Conservation (phyloP, 1,140 invertebrate species). For the Caenorhabditis latens region DNA sequence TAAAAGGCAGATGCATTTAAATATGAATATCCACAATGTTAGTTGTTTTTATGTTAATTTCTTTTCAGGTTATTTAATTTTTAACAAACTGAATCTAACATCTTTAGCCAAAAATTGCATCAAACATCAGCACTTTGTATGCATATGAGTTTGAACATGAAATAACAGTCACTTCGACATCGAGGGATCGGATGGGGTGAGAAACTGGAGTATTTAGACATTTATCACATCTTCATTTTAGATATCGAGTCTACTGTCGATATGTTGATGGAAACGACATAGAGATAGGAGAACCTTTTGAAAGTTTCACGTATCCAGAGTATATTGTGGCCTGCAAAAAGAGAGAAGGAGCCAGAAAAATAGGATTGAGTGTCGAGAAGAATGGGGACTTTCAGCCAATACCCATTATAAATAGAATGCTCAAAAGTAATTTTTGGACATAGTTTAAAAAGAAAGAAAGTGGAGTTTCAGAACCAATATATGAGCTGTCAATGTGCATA, state of each 20-base stretch:
- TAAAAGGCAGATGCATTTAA: neutral
- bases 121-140: neutral
- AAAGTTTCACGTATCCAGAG: slow-evolving; percentile 12
- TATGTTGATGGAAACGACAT: neutral
- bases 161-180: neutral
- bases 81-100: neutral
- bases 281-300: neutral
- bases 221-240: neutral
- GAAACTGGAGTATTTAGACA: neutral
- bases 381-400: neutral
- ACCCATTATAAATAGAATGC: neutral
- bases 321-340: neutral
- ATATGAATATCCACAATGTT: neutral
- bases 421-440: neutral
- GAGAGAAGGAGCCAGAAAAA: neutral
- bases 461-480: neutral
- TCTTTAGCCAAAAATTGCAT: neutral
- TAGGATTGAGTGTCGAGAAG: neutral
- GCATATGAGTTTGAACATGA: slow-evolving; percentile 4
- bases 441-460: neutral
- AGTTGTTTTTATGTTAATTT: neutral
- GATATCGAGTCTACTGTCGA: slow-evolving; percentile 10
- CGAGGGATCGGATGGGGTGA: neutral
- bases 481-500: slow-evolving; percentile 12
- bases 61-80: no score